Conservation (phyloP, 2,888 invertebrate species). For the Yponomeuta plumbellus region DNA sequence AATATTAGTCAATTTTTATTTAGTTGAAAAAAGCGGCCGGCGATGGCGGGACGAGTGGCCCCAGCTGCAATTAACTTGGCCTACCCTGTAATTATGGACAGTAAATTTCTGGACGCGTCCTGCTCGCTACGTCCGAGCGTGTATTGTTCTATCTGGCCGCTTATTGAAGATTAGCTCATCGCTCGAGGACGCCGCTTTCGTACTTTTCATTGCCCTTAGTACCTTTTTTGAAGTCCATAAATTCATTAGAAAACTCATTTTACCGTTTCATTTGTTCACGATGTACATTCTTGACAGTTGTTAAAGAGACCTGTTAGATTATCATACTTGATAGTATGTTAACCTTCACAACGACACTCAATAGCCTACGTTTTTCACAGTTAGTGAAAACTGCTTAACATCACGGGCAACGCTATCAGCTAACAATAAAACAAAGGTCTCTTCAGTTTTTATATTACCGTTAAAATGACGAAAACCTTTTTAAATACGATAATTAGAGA, state of each 20-base stretch:
- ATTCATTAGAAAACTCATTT: neutral
- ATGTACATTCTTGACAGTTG: too few species aligned
- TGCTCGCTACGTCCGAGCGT: conserved; percentile 43
- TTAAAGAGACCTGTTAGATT: neutral
- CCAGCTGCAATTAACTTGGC: conserved; percentile 87
- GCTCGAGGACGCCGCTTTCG: conserved; percentile 16
- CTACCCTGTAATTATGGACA: conserved; percentile 91
- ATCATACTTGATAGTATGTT: neutral
- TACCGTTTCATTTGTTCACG: neutral
- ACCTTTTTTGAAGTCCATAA: neutral
- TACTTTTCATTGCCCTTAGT: neutral
- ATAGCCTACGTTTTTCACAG: conserved; percentile 5
- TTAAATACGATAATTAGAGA: conserved; percentile 26
- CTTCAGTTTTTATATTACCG: conserved; percentile 38
- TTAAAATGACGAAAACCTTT: conserved; percentile 50
- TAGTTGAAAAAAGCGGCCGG: conserved; percentile 69
- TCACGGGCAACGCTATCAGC: conserved; percentile 29
- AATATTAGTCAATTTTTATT: conserved; percentile 77
- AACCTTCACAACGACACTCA: neutral
- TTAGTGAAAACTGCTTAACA: conserved; percentile 27
- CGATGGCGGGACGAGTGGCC: conserved; percentile 57
- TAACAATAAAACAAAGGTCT: conserved; percentile 27
- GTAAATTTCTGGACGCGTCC: conserved; percentile 87
- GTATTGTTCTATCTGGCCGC: conserved; percentile 68
- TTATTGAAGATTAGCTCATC: conserved; percentile 58